phyloP scores from a whole-genome alignment of 2,888 invertebrate species.

The Alcis repandata region DNA sequence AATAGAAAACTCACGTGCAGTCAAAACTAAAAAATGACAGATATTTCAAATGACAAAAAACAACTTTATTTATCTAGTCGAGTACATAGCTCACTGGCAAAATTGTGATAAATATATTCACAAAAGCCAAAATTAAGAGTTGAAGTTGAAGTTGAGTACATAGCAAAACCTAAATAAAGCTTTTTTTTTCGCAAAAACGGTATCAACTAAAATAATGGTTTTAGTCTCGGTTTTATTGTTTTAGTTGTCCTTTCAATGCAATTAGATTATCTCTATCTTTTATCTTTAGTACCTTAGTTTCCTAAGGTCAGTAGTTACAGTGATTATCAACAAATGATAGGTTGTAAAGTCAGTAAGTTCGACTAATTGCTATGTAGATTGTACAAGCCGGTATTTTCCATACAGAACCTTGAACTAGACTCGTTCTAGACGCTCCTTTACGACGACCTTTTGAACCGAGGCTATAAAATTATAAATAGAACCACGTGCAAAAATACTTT shows the following conservation, averaged over 20 bases:
- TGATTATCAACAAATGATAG: background rate
- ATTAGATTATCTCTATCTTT: background rate
- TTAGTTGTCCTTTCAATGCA: too few species aligned
- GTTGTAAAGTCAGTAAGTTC: background rate
- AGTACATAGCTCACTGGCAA: too few species aligned
- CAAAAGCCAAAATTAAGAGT: too few species aligned
- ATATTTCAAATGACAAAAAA: too few species aligned
- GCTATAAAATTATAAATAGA: conserved; percentile 1
- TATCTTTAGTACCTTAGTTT: background rate
- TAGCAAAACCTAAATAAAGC: too few species aligned
- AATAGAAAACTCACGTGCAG: too few species aligned
- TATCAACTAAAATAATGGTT: background rate
- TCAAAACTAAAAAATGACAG: too few species aligned
- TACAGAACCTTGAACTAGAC: background rate
- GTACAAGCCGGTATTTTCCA: background rate
- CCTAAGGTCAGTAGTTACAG: background rate
- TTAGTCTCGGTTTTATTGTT: too few species aligned
- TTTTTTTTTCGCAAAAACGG: too few species aligned
- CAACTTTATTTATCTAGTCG: too few species aligned
- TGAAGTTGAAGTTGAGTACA: too few species aligned
- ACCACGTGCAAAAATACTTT: background rate
- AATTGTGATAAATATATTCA: too few species aligned
- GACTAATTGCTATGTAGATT: background rate
- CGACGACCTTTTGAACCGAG: conserved; percentile 5
- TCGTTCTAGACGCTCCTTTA: conserved; percentile 5